Conservation (phyloP, 2,888 invertebrate species). For the Megaustenia siamemsis region DNA sequence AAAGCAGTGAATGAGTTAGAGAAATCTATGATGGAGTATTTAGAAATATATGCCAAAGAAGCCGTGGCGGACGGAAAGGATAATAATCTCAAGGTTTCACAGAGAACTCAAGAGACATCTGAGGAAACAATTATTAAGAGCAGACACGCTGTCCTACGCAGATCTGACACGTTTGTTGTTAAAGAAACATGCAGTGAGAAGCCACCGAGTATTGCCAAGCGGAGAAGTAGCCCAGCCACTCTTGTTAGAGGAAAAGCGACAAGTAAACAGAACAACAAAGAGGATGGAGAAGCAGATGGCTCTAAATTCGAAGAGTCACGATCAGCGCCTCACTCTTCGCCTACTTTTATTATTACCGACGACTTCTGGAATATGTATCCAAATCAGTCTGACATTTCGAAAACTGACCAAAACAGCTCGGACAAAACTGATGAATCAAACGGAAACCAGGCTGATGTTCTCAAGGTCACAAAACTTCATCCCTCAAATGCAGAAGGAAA, state of each 20-base stretch:
- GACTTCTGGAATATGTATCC: not conserved
- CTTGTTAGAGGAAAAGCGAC: not conserved
- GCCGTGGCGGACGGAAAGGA: not conserved
- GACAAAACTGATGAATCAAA: not conserved
- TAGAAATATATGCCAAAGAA: not conserved
- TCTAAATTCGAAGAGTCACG: not conserved
- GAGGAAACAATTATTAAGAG: not conserved
- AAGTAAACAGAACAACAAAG: no score
- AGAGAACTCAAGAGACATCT: not conserved
- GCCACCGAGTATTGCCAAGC: not conserved
- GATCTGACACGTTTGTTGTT: conserved; percentile 38
- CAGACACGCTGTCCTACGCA: not conserved
- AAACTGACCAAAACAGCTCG: not conserved
- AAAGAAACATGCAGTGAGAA: not conserved
- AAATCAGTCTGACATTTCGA: not conserved
- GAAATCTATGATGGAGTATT: conserved; percentile 5
- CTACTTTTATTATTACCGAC: conserved; percentile 3
- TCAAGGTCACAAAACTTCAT: not conserved
- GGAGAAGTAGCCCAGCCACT: not conserved
- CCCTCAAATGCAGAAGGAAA: not conserved
- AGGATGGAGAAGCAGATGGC: not conserved
- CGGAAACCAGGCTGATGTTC: no score
- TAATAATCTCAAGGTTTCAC: not conserved
- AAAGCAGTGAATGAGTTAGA: conserved; percentile 37
- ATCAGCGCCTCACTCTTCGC: not conserved